These are phyloP conservation scores for Zaprionus inermis DNA, from an alignment of 1,140 invertebrate species.

Conservation along the genomic window DNA sequence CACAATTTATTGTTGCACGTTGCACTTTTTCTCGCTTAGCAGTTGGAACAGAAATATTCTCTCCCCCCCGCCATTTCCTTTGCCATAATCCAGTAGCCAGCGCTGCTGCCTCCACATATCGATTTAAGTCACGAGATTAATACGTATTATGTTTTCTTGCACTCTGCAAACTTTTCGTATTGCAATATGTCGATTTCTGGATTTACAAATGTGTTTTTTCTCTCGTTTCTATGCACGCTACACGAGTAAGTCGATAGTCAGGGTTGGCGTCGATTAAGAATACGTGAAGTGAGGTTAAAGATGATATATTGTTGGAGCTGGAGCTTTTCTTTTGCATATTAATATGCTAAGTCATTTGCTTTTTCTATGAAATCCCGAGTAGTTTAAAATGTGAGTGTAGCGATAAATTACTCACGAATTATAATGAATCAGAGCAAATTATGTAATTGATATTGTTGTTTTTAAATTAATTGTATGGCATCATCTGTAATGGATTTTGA, in stretches of 20 bases:
- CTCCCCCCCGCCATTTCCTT: not conserved
- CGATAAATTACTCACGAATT: too few species aligned
- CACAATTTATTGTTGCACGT: slow-evolving; percentile 51
- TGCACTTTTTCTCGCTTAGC: slow-evolving; percentile 26
- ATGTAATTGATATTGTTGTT: too few species aligned
- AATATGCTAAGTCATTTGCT: too few species aligned
- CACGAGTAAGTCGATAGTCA: not conserved
- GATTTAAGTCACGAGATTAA: slow-evolving; percentile 28
- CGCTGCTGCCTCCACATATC: not conserved
- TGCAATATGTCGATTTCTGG: slow-evolving; percentile 17
- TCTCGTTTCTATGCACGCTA: not conserved
- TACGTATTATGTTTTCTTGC: slow-evolving; percentile 12
- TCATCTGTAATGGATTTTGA: too few species aligned
- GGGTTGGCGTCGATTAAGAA: not conserved
- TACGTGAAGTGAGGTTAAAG: slow-evolving; percentile 2
- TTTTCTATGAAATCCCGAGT: too few species aligned
- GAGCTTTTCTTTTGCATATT: too few species aligned
- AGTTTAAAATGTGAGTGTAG: too few species aligned
- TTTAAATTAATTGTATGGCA: too few species aligned
- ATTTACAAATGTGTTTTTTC: slow-evolving; percentile 9
- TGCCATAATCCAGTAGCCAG: not conserved
- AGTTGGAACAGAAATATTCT: slow-evolving; percentile 17
- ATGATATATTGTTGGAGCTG: too few species aligned
- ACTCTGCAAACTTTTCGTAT: slow-evolving; percentile 11
- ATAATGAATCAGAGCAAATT: too few species aligned